A percentile compares a stretch with the other conserved stretches of the same genome.
These are phyloP conservation scores for Oligia strigilis DNA, from an alignment of 2,888 invertebrate species.

Conservation along the genomic window DNA sequence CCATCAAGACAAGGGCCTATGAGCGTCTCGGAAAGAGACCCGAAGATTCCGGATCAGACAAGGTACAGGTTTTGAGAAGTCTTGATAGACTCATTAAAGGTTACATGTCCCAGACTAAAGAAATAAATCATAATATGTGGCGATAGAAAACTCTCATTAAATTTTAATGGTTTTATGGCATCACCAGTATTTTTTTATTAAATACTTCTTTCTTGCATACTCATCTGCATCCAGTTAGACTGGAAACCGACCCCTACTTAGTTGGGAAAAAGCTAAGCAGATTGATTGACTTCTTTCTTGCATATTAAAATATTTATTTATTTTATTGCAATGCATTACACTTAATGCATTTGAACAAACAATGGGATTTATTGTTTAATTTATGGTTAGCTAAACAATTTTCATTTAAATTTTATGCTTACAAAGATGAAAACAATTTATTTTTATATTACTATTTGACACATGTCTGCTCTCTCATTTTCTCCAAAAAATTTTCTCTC, in stretches of 20 bases:
- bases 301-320: constrained; percentile 17
- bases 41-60: constrained; percentile 76
- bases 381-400: constrained; percentile 2
- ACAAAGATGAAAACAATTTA: neutral
- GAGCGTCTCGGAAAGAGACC: constrained; percentile 92
- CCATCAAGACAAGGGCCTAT: constrained; percentile 94
- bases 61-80: constrained; percentile 77
- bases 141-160: constrained; percentile 15
- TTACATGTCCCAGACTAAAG: constrained; percentile 21
- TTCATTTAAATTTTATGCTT: neutral
- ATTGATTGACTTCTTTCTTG: neutral
- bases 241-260: neutral
- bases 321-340: neutral
- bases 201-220: constrained; percentile 5
- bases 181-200: constrained; percentile 17
- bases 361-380: constrained; percentile 12
- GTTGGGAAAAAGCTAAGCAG: neutral
- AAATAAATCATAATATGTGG: constrained; percentile 29
- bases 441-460: neutral
- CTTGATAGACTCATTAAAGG: constrained; percentile 47
- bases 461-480: neutral
- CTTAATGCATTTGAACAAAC: constrained; percentile 18
- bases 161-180: constrained; percentile 12
- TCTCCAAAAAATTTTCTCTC: neutral
- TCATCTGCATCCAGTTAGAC: neutral